Evolutionary conservation across 2,888 invertebrate genomes (phyloP).

Genomic region (Oasisia sp.): DNA sequence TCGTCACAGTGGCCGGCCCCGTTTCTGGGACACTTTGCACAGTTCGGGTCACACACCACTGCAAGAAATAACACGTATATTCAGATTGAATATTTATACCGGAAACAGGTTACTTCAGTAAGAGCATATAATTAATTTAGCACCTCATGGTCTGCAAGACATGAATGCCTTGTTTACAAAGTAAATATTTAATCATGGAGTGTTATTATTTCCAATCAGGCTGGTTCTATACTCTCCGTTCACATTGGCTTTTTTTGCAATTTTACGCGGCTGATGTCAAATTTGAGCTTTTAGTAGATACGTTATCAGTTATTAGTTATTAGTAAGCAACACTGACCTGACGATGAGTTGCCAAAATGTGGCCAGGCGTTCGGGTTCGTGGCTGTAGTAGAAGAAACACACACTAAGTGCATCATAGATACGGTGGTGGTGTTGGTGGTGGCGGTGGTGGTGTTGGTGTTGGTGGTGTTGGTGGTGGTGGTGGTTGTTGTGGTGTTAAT

Average conservation of each 20-base stretch:
- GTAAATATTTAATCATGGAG: no score
- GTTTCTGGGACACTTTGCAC: neutral
- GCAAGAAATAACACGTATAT: neutral
- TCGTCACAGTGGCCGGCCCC: neutral
- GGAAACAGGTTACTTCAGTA: neutral
- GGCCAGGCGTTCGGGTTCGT: neutral
- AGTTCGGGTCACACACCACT: neutral
- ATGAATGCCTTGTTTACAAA: no score
- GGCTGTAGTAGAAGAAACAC: neutral
- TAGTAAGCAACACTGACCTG: neutral
- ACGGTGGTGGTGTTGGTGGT: no score
- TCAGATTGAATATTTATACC: neutral
- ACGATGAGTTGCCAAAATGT: conserved; percentile 8
- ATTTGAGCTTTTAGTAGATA: no score
- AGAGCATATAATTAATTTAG: neutral
- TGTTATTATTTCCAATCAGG: no score
- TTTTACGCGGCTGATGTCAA: no score
- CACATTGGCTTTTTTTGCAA: no score
- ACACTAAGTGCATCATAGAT: neutral
- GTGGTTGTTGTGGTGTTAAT: no score
- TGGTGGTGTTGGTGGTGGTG: no score
- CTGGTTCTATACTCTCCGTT: no score
- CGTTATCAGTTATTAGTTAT: neutral
- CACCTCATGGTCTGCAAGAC: no score
- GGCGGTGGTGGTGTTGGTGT: no score